Conservation (phyloP, 2,888 invertebrate genomes). For the Ormyrus labotus region DNA sequence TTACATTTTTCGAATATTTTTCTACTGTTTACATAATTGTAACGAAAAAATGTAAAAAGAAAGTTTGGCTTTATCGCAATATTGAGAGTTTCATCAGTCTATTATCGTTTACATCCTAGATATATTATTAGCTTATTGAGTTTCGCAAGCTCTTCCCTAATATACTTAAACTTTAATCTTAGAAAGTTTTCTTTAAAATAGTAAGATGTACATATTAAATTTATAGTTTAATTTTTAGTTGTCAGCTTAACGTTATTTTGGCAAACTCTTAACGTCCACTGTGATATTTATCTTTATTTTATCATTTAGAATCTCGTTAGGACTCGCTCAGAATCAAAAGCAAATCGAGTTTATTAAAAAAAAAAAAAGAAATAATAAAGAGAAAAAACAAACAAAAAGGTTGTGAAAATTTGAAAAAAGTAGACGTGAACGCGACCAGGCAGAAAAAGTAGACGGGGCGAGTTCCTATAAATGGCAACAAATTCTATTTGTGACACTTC, state of each 20-base stretch:
- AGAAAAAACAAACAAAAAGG: slow-evolving; percentile 20
- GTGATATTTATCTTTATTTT: slow-evolving; percentile 54
- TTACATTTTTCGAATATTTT: slow-evolving; percentile 44
- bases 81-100: background rate
- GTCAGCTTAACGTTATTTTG: slow-evolving; percentile 5
- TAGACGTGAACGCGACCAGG: slow-evolving; percentile 11
- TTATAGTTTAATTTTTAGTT: background rate
- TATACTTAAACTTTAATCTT: too few species aligned
- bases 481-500: slow-evolving; percentile 45
- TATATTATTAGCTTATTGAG: too few species aligned
- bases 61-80: slow-evolving; percentile 5
- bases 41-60: slow-evolving; percentile 8
- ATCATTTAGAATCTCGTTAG: slow-evolving; percentile 28
- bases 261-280: slow-evolving; percentile 45
- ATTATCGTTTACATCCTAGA: background rate
- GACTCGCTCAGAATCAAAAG: slow-evolving; percentile 53
- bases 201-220: too few species aligned
- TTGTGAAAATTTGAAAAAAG: slow-evolving; percentile 48
- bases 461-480: slow-evolving; percentile 47
- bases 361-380: slow-evolving; percentile 2
- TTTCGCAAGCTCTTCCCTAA: too few species aligned
- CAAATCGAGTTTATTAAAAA: slow-evolving; percentile 18
- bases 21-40: slow-evolving; percentile 21
- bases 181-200: too few species aligned
- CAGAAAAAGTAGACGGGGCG: slow-evolving; percentile 37